These are phyloP conservation scores for Phataginus tetradactyla DNA, from an alignment of 2,797 vertebrate genomes.

Conservation along the genomic window DNA sequence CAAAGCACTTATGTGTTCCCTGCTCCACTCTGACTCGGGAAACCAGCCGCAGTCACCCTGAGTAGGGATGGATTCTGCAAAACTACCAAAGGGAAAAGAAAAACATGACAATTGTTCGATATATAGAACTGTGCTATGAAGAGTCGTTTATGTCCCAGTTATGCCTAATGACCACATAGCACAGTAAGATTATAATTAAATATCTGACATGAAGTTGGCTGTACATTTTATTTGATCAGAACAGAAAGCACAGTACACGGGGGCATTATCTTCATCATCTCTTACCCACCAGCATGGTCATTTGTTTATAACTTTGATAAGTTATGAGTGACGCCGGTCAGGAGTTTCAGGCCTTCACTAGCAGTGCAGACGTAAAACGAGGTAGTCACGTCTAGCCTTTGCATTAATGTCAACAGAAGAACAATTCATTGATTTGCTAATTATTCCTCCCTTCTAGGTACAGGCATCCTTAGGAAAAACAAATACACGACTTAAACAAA, in stretches of 20 bases:
- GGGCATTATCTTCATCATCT: background rate
- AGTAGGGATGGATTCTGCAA: background rate
- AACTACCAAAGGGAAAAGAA: background rate
- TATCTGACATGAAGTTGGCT: slow-evolving; percentile 50
- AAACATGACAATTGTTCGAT: background rate
- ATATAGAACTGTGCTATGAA: background rate
- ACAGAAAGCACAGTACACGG: background rate
- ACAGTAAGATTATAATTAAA: slow-evolving; percentile 61
- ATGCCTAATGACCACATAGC: slow-evolving; percentile 56
- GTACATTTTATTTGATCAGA: background rate
- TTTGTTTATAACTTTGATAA: slow-evolving; percentile 1
- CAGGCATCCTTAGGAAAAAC: slow-evolving; percentile 11
- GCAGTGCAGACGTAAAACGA: background rate
- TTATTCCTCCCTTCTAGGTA: background rate
- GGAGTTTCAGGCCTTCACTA: background rate
- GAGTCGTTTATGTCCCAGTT: slow-evolving; percentile 58
- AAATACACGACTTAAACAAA: background rate
- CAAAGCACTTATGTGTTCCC: background rate
- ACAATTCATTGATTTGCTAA: background rate
- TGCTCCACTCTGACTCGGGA: background rate
- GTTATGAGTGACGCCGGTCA: background rate
- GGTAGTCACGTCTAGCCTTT: background rate
- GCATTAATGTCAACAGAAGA: background rate
- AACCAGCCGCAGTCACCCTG: background rate
- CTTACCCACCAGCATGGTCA: background rate